Evolutionary conservation across 2,113 vertebrate genomes (phyloP).

Genomic region (Saccopteryx leptura): DNA sequence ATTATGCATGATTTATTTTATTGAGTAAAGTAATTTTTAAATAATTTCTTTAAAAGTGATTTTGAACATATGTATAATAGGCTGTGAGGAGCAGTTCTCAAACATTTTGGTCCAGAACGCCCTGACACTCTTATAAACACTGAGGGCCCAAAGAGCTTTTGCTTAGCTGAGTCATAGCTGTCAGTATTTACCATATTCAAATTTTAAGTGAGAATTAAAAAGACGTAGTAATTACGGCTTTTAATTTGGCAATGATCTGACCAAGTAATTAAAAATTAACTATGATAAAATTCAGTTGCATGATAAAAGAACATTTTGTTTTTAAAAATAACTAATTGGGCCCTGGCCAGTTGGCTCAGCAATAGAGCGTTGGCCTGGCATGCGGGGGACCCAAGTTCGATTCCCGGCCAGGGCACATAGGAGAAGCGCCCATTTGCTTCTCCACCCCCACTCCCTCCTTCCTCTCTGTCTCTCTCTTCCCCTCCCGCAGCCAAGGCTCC

Average conservation of each 20-base stretch:
- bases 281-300: not conserved
- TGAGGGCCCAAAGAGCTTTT: not conserved
- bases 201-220: slow-evolving; percentile 1
- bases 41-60: not conserved
- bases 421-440: too few species aligned
- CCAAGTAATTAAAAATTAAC: slow-evolving; percentile 31
- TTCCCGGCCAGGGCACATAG: too few species aligned
- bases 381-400: too few species aligned
- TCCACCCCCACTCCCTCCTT: too few species aligned
- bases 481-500: too few species aligned
- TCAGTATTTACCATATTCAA: slow-evolving; percentile 36
- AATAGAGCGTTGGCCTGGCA: too few species aligned
- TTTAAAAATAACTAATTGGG: not conserved
- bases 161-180: not conserved
- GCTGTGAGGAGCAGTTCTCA: not conserved
- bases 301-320: slow-evolving; percentile 24
- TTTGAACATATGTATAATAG: slow-evolving; percentile 24
- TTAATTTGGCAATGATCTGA: too few species aligned
- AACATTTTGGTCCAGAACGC: not conserved
- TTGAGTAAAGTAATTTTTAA: slow-evolving; percentile 37
- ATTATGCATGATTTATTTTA: not conserved
- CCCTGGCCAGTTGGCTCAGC: too few species aligned
- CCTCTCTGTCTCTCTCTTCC: too few species aligned
- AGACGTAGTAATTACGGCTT: not conserved
- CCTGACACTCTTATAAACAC: not conserved